Evolutionary conservation across 1,140 invertebrate species (phyloP), one percentile per base, ranked within the genome.

Genomic region (Apocrypta bakeri): DNA sequence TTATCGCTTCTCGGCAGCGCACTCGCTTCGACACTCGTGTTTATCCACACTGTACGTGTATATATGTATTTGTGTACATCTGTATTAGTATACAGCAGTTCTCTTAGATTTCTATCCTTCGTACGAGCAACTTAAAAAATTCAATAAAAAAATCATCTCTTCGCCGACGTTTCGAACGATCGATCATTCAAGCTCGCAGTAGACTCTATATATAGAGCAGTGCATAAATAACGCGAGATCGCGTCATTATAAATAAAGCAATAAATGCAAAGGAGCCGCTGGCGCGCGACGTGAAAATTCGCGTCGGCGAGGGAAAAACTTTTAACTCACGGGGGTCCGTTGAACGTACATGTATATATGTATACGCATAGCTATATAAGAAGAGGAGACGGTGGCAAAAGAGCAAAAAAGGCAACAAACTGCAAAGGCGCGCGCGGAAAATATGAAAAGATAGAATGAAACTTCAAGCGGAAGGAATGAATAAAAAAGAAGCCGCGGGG

Each of bases 381-480:
- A 14, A 64, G 29, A 11, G 29, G 61, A 77, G 29, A 7, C 33
- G 3, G 33, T 9, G 33, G 33, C 3, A 37, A 37, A n/a, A 61
- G 37, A 40, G 4, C 48, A 25, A 56, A 24, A 56, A 66, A 66
- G 27, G 27, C 24, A 66, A 40, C 21, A 42, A 72, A 61, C 6
- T 48, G 40, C 21, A 31, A 42, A 64, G 1, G 24, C 31, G 11
- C 73, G n/a, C 73, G 31, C n/a, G 68, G 33, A 69, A 79, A 79
- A 74, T 79, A 83, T 79, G 76, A 83, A 83, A 83, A 63, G 75
- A 73, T 73, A 64, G 69, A 77, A 83, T 73, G 81, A 83, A 78
- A 73, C 74, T 78, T 73, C 29, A 78, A 78, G 75, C 75, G 48
- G 61, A 78, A 78, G 74, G 68, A 78, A 82, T 82, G 66, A 82